Percentiles rank a stretch among this genome's conserved stretches.
Evolutionary conservation across 2,888 invertebrate genomes (phyloP).

Genomic region (Camponotus fellah): DNA sequence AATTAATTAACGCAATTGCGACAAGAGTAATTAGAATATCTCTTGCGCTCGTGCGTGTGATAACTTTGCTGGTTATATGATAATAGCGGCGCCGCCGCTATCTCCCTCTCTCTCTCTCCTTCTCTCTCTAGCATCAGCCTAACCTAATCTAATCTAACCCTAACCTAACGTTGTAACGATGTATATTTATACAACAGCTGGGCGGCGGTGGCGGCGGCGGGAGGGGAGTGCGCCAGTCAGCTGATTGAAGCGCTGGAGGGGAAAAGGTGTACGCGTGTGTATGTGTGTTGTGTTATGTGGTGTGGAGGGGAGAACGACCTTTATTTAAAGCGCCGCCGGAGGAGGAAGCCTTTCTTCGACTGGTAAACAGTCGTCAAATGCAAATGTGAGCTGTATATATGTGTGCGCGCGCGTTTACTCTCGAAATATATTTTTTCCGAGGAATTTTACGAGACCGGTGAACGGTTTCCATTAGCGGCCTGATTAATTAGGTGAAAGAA

Average conservation of each 20-base stretch:
- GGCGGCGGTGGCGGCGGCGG: conserved; percentile 47
- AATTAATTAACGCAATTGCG: background rate
- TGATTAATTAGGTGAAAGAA: conserved; percentile 11
- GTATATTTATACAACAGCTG: conserved; percentile 84
- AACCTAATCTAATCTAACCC: conserved; percentile 71
- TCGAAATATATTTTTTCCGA: background rate
- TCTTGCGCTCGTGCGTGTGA: conserved; percentile 18
- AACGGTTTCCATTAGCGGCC: background rate
- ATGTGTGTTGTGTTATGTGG: background rate
- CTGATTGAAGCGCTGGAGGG: conserved; percentile 82
- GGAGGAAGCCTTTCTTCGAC: conserved; percentile 79
- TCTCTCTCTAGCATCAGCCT: conserved; percentile 76
- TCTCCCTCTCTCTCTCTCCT: too few relatives aligned
- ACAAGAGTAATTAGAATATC: background rate
- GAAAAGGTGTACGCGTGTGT: conserved; percentile 62
- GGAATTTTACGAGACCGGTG: conserved; percentile 12
- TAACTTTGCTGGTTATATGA: conserved; percentile 57
- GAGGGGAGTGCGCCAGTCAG: conserved; percentile 79
- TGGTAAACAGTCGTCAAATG: conserved; percentile 76
- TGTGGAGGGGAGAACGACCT: conserved; percentile 80
- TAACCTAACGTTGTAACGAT: conserved; percentile 75
- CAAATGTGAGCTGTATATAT: conserved; percentile 68
- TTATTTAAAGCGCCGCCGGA: conserved; percentile 81
- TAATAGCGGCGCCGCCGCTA: conserved; percentile 71
- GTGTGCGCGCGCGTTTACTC: conserved; percentile 25